A percentile compares a stretch with the other conserved stretches of the same genome.
These are phyloP conservation scores for Globodera rostochiensis DNA, from an alignment of 1,140 invertebrate genomes.

Conservation along the genomic window DNA sequence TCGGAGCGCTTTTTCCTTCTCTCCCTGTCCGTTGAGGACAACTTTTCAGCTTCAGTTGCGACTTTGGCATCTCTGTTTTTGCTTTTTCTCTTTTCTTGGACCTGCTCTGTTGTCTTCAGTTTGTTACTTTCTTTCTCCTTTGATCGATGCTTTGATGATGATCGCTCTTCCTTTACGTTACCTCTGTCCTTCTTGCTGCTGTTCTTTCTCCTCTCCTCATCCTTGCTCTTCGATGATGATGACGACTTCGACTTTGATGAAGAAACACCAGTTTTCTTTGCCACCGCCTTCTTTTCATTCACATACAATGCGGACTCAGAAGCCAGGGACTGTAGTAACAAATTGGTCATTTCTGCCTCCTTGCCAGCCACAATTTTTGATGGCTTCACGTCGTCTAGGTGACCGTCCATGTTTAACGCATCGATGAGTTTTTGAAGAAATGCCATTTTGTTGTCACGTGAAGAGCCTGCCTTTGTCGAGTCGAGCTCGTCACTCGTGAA, in stretches of 20 bases:
- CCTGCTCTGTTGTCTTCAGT: conserved; percentile 12
- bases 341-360: conserved; percentile 55
- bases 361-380: conserved; percentile 52
- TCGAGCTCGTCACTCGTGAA: conserved; percentile 52
- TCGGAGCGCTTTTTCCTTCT: conserved; percentile 35
- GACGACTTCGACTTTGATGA: conserved; percentile 32
- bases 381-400: conserved; percentile 43
- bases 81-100: conserved; percentile 21
- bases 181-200: conserved; percentile 22
- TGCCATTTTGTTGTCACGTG: conserved; percentile 44
- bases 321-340: conserved; percentile 50
- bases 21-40: conserved; percentile 1
- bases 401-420: conserved; percentile 47
- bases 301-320: conserved; percentile 38
- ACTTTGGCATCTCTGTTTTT: conserved; percentile 23
- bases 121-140: conserved; percentile 33
- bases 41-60: background rate
- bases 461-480: conserved; percentile 36
- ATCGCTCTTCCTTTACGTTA: conserved; percentile 22
- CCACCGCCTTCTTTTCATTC: conserved; percentile 18
- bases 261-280: conserved; percentile 22
- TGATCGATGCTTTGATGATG: conserved; percentile 10
- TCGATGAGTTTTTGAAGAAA: conserved; percentile 48
- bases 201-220: conserved; percentile 27
- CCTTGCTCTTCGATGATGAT: conserved; percentile 24